These are phyloP conservation scores for Hydrolagus colliei DNA, from an alignment of 2,797 vertebrate species.

Conservation along the genomic window DNA sequence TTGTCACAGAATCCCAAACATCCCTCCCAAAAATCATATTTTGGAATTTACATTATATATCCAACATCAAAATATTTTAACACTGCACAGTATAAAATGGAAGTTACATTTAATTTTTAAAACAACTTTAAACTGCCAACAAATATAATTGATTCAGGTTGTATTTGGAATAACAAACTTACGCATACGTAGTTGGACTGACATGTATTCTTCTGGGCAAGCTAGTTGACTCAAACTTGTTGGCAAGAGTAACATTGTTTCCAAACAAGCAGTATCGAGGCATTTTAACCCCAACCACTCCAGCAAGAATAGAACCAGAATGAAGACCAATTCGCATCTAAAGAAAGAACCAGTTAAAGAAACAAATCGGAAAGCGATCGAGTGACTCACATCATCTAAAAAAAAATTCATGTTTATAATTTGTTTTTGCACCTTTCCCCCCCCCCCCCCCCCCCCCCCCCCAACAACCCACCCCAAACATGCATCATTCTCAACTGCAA, in stretches of 20 bases:
- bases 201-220: constrained; percentile 85
- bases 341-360: constrained; percentile 41
- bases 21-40: neutral
- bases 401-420: too few species aligned
- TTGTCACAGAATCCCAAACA: neutral
- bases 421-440: too few species aligned
- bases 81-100: neutral
- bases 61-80: neutral
- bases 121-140: neutral
- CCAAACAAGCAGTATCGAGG: constrained; percentile 98
- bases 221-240: constrained; percentile 96
- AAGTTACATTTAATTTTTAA: neutral
- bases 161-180: constrained; percentile 32
- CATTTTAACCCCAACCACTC: constrained; percentile 95
- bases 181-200: constrained; percentile 95
- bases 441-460: too few species aligned
- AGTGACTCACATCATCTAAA: too few species aligned
- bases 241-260: constrained; percentile 94
- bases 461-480: too few species aligned
- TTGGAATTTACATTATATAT: neutral
- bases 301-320: constrained; percentile 89
- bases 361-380: neutral
- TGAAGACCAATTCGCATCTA: constrained; percentile 97
- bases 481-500: too few species aligned
- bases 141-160: neutral